Base-by-base conservation (phyloP, 2,113 vertebrate genomes). In the Zapornia atra region DNA sequence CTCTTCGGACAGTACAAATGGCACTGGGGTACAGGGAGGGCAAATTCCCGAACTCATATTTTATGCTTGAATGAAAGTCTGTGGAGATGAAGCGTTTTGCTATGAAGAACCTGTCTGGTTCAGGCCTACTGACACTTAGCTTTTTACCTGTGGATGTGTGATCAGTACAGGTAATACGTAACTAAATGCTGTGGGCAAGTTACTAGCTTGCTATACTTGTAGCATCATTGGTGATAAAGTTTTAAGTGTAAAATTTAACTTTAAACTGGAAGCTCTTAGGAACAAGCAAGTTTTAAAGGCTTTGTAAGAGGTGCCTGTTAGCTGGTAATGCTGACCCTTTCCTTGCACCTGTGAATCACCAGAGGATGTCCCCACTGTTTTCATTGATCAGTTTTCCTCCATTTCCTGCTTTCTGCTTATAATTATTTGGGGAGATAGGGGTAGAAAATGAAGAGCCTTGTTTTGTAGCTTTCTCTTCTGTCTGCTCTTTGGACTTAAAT, bases 41-140 rank as follows among this genome's bases (percentile, higher is more conserved):
- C 99, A 99, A 98, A 99, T 99, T 91, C 99, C 99, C 0, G 99
- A 99, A 96, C 99, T 99, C 66, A 99, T 99, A 97, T 99, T 99
- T 97, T 99, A 99, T 40, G 99, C 99, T 95, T 99, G 98, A 99
- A 92, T 68, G 44, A 34, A 73, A 75, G 24, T 8, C 42, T 82
- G 84, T 81, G 79, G 33, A 86, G 73, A 57, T 6, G 4, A 75
- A 90, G 87, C 75, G 8, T 90, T 92, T 95, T 71, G 81, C 89
- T 76, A 19, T 68, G 40, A 83, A 86, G 75, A 90, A 60, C 87
- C 78, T 81, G 71, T 94, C 82, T 94, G 86, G 73, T 89, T 95
- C 85, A 92, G 86, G 54, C 90, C 92, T 91, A 71, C 92, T 89
- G 91, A 97, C 51, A 53, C 96, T 97, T 92, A 93, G 94, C 94